Evolutionary conservation across 2,113 vertebrate species (phyloP).

Genomic region (Notarius quadriscutis): DNA sequence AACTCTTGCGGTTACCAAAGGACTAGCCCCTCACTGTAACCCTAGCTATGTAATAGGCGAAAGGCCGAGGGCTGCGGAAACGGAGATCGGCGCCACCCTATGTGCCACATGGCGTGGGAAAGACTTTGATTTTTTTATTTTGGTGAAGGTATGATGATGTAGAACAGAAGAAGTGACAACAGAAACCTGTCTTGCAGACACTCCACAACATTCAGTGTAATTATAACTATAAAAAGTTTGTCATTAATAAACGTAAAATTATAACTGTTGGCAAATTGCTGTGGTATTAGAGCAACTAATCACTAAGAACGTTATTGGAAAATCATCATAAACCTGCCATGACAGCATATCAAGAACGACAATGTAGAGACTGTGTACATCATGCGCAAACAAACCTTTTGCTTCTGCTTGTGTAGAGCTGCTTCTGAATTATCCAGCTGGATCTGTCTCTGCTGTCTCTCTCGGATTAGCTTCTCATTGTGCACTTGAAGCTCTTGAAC

Average conservation of each 20-base stretch:
- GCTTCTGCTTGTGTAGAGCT: constrained; percentile 72
- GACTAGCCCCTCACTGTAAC: too few relatives aligned
- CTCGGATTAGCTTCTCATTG: constrained; percentile 72
- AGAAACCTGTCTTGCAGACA: neutral
- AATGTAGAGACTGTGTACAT: neutral
- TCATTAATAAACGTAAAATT: neutral
- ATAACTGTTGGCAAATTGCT: neutral
- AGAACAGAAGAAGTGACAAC: neutral
- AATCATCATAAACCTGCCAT: neutral
- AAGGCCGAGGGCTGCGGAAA: too few relatives aligned
- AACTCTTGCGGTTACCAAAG: too few relatives aligned
- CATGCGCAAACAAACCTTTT: constrained; percentile 65
- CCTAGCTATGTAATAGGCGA: too few relatives aligned
- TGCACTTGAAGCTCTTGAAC: constrained; percentile 74
- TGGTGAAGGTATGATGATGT: neutral
- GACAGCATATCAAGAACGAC: neutral
- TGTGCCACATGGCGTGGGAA: too few relatives aligned
- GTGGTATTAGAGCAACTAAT: neutral
- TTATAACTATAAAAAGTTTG: neutral
- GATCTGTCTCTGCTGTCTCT: constrained; percentile 78
- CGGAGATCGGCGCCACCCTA: too few relatives aligned
- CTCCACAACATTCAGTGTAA: neutral
- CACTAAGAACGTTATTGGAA: neutral
- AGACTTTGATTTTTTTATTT: too few relatives aligned
- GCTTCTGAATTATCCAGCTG: constrained; percentile 75